Evolutionary conservation across 1,140 invertebrate species (phyloP), one percentile per base, ranked within the genome.

Genomic region (Cecropterus lyciades): DNA sequence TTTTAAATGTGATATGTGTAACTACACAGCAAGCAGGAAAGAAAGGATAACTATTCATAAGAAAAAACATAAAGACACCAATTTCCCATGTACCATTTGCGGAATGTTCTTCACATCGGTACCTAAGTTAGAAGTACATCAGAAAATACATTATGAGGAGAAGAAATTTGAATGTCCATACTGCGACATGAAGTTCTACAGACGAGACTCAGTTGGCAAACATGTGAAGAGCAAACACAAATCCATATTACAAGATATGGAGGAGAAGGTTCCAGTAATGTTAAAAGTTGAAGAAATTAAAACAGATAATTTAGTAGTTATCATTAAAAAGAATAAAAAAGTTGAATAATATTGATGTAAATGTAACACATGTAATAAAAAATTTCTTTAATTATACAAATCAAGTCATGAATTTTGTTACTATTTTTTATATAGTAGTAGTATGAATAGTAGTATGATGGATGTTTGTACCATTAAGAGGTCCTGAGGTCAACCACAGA

Each of bases 1-100:
- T 11, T 80, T 70, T 42, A 75, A 79, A 69, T 91, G 88, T 71
- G 62, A 82, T 24, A 27, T 79, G 15, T 91, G 88, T 53, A 77
- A 80, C 11, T 91, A 80, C 56, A 79, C 67, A 49, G 48, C 69
- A 2, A 42, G 53, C 3, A 78, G 69, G 52, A 48, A 51, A 6
- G 60, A 69, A 0, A 63, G 27, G 16, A 43, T 86, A 1, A 81
- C 73, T 15, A 72, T 51, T 11, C 87, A 90, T 46, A 72, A 62
- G 70, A 63, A 55, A 9, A 79, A 73, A 56, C 87, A 90, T 40
- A 79, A 77, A 4, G 75, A 45, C 11, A 76, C 55, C 0, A 86
- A 88, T 57, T 20, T 84, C 5, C 42, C 79, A 0, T 90, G 87
- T 62, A 69, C 65, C 17, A 40, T 70, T n/a, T 90, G 85, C 64